Evolutionary conservation across 2,888 invertebrate species (phyloP), one percentile per base, ranked within the genome.

Genomic region (Brachyopa scutellaris): DNA sequence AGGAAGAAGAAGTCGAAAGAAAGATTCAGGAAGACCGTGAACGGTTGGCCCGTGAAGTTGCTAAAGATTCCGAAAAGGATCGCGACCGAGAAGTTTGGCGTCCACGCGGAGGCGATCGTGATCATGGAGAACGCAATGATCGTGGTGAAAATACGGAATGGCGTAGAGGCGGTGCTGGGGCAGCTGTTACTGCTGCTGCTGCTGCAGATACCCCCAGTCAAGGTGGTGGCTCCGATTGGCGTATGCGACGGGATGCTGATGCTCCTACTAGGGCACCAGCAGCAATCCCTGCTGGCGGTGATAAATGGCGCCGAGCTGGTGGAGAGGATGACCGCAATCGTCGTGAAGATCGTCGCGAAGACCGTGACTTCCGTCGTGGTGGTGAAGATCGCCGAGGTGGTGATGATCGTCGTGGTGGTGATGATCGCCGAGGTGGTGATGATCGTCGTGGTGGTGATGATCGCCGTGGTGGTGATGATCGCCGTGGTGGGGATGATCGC

Each of bases 1-100:
- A 93, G 85, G 95, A 96, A 77, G 95, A 94, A 5, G 95, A 95
- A 84, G 92, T 94, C 0, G 93, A 94, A 51, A 92, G 93, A 2
- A 93, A 93, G 85, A 89, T 94, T 9, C 91, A 92, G 64, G 93
- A 93, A 82, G 92, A 92, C 70, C 89, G 89, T n/a, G 91, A 91
- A 4, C 88, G 88, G 69, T 72, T 88, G 45, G 84, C 88, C 15
- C 87, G 87, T 15, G 86, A 89, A 79, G 88, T 88, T 59, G 87
- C 88, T 11, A 88, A 89, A 15, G 88, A 88, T 86, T 86, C 87
- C 5, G 88, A 90, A 11, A 86, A 87, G 19, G 89, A 89, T 2
- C 88, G 88, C 42, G 88, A 88, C 0, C 86, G 88, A 9, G 89
- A 88, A 55, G 87, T 84, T 2, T 88, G 89, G 90, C 88, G 89